Base-by-base conservation (phyloP, 1,140 invertebrate species). In the Aethina tumida region DNA sequence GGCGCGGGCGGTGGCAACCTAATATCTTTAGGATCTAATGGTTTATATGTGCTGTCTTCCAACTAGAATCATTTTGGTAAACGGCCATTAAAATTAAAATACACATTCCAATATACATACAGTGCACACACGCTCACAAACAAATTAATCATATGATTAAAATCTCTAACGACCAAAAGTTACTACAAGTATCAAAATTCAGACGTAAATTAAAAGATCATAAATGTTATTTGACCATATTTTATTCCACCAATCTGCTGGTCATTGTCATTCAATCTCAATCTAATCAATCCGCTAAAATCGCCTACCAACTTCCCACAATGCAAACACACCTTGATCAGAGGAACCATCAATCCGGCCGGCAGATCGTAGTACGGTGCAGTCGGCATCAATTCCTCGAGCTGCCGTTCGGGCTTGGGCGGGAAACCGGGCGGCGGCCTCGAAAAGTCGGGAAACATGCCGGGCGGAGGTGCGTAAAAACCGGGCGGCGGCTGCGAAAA, bases 281-380 rank as follows among this genome's bases (percentile, higher is more conserved):
- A n/a, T n/a, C n/a, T n/a, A n/a, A n/a, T n/a, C n/a, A n/a, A n/a
- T n/a, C n/a, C n/a, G n/a, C n/a, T n/a, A 26, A 10, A 26, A 26
- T 26, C n/a, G 24, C 5, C n/a, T 2, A 13, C 13, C 4, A 26
- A 26, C 24, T 13, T 10, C 24, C n/a, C 13, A 5, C n/a, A 5
- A 4, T 26, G 24, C 24, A 26, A 10, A 51, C 60, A 63, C 64
- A 85, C 80, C 72, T 88, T 90, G 36, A 97, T 87, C 5, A 96
- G 66, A 7, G 91, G 88, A 19, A 92, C 89, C 81, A 97, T 96
- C 1, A 97, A 66, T 33, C 91, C 93, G 44, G 93, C 93, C 9
- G 95, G 95, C 34, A 97, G 68, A 59, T 98, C 94, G 62, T 85
- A 97, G 60, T 97, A 98, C 30, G 93, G 92, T 45, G 92, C 81